Base-by-base conservation (phyloP, 92 coral and sea anemone genomes). In the Epizoanthus scotinus region DNA sequence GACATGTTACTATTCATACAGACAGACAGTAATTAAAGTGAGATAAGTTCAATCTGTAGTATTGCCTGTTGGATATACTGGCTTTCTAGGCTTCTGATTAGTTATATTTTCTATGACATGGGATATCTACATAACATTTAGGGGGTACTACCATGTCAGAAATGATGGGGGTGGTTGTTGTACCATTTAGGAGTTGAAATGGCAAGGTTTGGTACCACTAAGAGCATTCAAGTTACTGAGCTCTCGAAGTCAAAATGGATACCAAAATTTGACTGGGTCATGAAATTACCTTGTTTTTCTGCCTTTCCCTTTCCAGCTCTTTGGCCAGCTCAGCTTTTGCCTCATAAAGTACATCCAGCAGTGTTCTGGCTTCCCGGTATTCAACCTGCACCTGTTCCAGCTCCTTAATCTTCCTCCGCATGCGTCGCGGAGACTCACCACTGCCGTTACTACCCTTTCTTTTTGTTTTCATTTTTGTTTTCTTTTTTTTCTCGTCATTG, bases 381-480 rank as follows among this genome's bases (percentile, higher is more conserved):
- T 75, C 81, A 5, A 42, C 49, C 66, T 75, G 81, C 5, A 75
- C 54, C 38, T 59, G 81, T 38, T 89, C 78, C 21, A 87, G 66
- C 64, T 82, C 80, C 19, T 70, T 86, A 4, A 78, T 65, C 75
- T 59, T 73, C 61, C 68, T 54, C 59, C 84, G 82, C 59, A 80
- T 70, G 69, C 55, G 81, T 68, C 73, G 56, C 1, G 80, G 64
- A 31, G 84, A 58, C 3, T 87, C 84, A 24, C 62, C 21, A 12
- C 71, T n/a, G 70, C 74, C 36, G 74, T 28, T 59, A 68, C 29
- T 55, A 40, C 53, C 47, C 78, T 84, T 72, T 83, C 79, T 79
- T 65, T 83, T 74, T 73, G 80, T 83, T 86, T 73, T 77, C 50
- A 42, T 19, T 79, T 64, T 79, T 19, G 31, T 54, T 50, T 67